phyloP scores from a whole-genome alignment of 2,113 vertebrate species.

The Mustela nigripes region DNA sequence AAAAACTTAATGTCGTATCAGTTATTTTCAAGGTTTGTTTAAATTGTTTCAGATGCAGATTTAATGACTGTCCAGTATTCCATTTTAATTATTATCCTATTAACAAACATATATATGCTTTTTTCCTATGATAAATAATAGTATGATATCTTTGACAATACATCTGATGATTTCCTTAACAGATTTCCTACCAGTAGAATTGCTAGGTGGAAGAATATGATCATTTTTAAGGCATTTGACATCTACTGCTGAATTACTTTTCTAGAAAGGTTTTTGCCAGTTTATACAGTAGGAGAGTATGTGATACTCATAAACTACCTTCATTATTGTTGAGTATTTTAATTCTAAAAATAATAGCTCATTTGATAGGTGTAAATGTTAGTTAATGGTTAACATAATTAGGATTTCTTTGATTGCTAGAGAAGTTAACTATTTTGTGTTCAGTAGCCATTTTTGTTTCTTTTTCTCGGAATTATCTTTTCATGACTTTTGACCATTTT shows the following conservation, averaged over 20 bases:
- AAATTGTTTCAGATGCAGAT: conserved; percentile 18
- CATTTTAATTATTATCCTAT: conserved; percentile 4
- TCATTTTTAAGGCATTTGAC: conserved; percentile 49
- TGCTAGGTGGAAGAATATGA: not conserved
- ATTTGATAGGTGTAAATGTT: conserved; percentile 10
- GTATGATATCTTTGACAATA: not conserved
- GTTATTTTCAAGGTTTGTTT: not conserved
- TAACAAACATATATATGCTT: not conserved
- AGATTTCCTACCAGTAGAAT: not conserved
- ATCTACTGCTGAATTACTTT: not conserved
- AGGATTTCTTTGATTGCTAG: not conserved
- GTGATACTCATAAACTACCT: not conserved
- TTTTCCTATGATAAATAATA: not conserved
- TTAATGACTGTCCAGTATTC: not conserved
- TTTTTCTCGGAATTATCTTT: conserved; percentile 24
- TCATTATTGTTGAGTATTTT: conserved; percentile 32
- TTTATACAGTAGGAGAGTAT: not conserved
- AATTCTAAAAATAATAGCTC: not conserved
- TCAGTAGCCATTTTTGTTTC: not conserved
- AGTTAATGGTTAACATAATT: not conserved
- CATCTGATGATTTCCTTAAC: not conserved
- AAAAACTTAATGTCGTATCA: conserved; percentile 20
- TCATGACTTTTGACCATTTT: not conserved
- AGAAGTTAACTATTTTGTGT: not conserved
- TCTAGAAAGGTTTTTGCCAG: not conserved